Evolutionary conservation across 2,888 invertebrate genomes (phyloP).

Genomic region (Lampropteryx suffumata): DNA sequence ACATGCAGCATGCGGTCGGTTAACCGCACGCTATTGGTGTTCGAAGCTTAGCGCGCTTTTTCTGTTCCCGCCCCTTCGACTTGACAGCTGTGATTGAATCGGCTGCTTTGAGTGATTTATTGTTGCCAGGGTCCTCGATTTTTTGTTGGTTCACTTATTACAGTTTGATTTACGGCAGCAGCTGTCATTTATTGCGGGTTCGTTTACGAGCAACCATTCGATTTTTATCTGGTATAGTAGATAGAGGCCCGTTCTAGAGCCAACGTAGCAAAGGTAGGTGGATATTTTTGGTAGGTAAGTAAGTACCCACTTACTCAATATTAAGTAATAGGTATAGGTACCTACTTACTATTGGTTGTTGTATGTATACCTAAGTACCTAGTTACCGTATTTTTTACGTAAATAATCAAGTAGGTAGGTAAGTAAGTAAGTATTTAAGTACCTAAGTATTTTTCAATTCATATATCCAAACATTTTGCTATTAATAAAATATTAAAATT

Average conservation of each 20-base stretch:
- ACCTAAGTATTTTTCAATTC: too few species aligned
- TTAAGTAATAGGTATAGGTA: background rate
- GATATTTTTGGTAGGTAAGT: conserved; percentile 15
- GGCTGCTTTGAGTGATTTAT: conserved; percentile 74
- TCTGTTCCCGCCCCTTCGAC: conserved; percentile 72
- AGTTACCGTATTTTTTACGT: too few species aligned
- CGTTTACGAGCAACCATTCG: background rate
- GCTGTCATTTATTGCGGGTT: conserved; percentile 40
- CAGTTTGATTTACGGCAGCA: conserved; percentile 65
- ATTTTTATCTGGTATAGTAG: too few species aligned
- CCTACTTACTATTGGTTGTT: conserved; percentile 1
- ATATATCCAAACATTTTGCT: too few species aligned
- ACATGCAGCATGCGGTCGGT: conserved; percentile 53
- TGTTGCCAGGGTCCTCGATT: conserved; percentile 52
- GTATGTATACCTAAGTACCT: too few species aligned
- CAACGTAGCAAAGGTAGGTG: too few species aligned
- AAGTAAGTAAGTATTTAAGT: too few species aligned
- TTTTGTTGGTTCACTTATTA: conserved; percentile 54
- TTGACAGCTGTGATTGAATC: conserved; percentile 80
- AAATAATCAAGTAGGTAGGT: too few species aligned
- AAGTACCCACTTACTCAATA: too few species aligned
- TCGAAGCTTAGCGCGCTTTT: conserved; percentile 78
- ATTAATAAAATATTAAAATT: too few species aligned
- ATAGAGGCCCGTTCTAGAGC: too few species aligned
- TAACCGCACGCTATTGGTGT: conserved; percentile 71